Conservation (phyloP, 92 coral and sea anemone genomes). For the Anthopleura xanthogrammica region DNA sequence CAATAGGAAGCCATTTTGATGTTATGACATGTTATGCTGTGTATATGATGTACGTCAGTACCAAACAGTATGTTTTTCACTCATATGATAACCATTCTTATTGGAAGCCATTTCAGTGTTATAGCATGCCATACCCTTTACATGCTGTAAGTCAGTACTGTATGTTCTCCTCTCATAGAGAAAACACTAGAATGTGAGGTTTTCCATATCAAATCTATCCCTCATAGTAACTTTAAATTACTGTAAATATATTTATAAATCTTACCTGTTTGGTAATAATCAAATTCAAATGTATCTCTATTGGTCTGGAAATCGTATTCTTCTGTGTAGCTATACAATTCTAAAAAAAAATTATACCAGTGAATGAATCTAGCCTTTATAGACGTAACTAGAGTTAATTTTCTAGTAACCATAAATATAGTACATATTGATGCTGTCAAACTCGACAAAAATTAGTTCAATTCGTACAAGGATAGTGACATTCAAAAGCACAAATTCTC, state of each 20-base stretch:
- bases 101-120: too few species aligned
- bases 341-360: slow-evolving; percentile 31
- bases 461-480: neutral
- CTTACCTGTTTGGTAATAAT: slow-evolving; percentile 58
- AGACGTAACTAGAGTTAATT: slow-evolving; percentile 5
- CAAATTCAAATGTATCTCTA: slow-evolving; percentile 79
- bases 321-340: slow-evolving; percentile 95
- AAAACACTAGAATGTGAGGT: too few species aligned
- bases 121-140: too few species aligned
- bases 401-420: neutral
- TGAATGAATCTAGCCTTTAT: neutral
- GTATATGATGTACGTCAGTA: too few species aligned
- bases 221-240: too few species aligned
- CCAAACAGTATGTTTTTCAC: too few species aligned
- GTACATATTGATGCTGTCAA: neutral
- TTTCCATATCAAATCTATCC: too few species aligned
- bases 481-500: neutral
- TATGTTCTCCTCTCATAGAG: too few species aligned
- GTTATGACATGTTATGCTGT: neutral
- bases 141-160: too few species aligned
- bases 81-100: too few species aligned
- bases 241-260: neutral
- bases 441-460: neutral
- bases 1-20: neutral
- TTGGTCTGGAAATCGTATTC: slow-evolving; percentile 78